Evolutionary conservation across 2,888 invertebrate genomes (phyloP), one percentile per base, ranked within the genome.

Genomic region (Harpagoxenus sublaevis): DNA sequence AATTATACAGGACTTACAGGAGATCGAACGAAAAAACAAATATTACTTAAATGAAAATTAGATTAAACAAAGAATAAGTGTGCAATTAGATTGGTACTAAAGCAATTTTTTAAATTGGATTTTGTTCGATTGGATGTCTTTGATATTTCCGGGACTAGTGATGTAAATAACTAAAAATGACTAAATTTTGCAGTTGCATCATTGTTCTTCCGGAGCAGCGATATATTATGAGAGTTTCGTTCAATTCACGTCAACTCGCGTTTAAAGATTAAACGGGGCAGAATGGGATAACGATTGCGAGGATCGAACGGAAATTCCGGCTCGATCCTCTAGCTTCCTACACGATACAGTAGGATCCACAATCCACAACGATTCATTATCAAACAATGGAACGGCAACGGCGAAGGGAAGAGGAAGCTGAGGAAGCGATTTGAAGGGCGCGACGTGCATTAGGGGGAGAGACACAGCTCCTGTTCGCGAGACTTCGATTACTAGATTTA

Each of bases 351-450:
- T 23, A 23, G 23, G 23, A 23, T 23, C 23, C 23, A 23, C 23
- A 15, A 45, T 68, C 62, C n/a, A 31, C 23, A 31, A 68, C 51
- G 81, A 84, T 84, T 84, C 84, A 75, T 86, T 84, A 74, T 83
- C 73, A 57, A 78, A 79, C 75, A 68, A 79, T 57, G 42, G 57
- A 75, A 42, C 48, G 35, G 42, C 57, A 75, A 42, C 48, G 35
- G 48, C 71, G 39, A 82, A 23, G 31, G 18, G 51, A 28, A 31
- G 51, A 57, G 57, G 42, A 60, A 60, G 60, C 48, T 23, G 51
- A 57, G 57, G 42, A 60, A 60, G 60, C 48, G 10, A 68, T 60
- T 74, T 60, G 57, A 60, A 70, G 51, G 28, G 48, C 31, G 12
- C n/a, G 48, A 51, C 51, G 51, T 70, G 35, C 35, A 51, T 70